Percentiles rank a stretch among this genome's conserved stretches.
Conservation (phyloP, 2,797 vertebrate species). For the Tokudaia muenninki region DNA sequence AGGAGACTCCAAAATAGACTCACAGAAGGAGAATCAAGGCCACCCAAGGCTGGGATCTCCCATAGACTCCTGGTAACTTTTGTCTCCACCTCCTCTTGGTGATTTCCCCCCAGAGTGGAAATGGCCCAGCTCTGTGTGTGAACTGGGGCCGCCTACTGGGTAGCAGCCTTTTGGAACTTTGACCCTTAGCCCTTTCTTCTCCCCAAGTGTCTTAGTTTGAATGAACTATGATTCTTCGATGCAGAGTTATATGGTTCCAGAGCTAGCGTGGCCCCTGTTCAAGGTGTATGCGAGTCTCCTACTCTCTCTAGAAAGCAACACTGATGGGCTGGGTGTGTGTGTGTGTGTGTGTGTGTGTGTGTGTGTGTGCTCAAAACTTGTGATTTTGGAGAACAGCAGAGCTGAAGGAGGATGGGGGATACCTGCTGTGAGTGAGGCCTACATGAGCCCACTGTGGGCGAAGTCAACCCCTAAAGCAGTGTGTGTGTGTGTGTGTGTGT, state of each 20-base stretch:
- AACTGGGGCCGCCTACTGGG: too few relatives aligned
- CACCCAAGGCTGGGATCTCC: constrained; percentile 48
- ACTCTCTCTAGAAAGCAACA: too few relatives aligned
- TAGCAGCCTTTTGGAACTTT: too few relatives aligned
- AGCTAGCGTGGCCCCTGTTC: neutral
- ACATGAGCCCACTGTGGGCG: fast-evolving
- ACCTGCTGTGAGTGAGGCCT: neutral
- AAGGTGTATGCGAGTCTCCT: neutral
- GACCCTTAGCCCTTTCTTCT: neutral
- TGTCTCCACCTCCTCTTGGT: neutral
- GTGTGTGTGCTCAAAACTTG: neutral
- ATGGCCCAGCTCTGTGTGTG: neutral
- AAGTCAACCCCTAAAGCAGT: neutral
- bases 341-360: too few relatives aligned
- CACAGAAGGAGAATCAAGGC: neutral
- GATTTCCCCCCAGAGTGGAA: neutral
- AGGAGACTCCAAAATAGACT: constrained; percentile 62
- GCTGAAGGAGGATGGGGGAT: neutral
- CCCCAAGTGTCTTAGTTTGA: fast-evolving
- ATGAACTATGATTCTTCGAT: neutral
- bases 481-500: too few relatives aligned
- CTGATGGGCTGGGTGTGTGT: too few relatives aligned
- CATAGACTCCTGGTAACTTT: neutral
- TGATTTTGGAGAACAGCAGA: neutral
- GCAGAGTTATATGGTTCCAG: neutral